Evolutionary conservation across 1,140 invertebrate species (phyloP), one percentile per base, ranked within the genome.

Genomic region (Anoplophora glabripennis): DNA sequence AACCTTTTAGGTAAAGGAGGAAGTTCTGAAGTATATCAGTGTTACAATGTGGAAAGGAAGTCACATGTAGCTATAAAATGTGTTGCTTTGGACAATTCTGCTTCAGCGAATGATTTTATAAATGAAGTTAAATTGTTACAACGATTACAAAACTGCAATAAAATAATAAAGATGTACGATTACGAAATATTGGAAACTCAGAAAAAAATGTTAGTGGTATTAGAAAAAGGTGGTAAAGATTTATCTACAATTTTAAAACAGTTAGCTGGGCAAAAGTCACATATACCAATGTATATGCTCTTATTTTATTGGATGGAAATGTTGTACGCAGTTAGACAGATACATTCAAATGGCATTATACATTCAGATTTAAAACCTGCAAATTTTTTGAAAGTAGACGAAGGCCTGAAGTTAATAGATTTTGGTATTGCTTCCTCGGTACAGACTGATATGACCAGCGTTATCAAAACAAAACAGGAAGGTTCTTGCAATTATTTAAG

Each of bases 401-500:
- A 91, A 3, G 82, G 86, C 45, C 75, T 99, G 4, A 99, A 98
- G 79, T 78, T 99, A 17, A 99, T 99, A 61, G 96, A 99, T 79
- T 99, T 99, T 80, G 96, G 96, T 17, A 99, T 99, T 67, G 90
- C 96, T n/a, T 92, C 92, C 45, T 87, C 86, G 47, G 83, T 99
- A 47, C 87, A 92, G 68, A 80, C 84, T 40, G 94, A 98, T 72
- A 89, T 88, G 73, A 98, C 96, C 0, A 93, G 90, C 69, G 89
- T 98, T 35, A 80, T 92, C 11, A 93, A 92, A 73, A 86, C 89
- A 63, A 83, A 84, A 52, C 86, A 85, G 46, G 83, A 86, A 38
- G 96, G 96, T 21, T 98, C 96, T 0, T 86, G 93, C 67, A 97
- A 96, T 77, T 98, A 96, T 76, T 98, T 98, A 75, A 95, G 93